Evolutionary conservation across 2,113 vertebrate species (phyloP).

Genomic region (Martes martes): DNA sequence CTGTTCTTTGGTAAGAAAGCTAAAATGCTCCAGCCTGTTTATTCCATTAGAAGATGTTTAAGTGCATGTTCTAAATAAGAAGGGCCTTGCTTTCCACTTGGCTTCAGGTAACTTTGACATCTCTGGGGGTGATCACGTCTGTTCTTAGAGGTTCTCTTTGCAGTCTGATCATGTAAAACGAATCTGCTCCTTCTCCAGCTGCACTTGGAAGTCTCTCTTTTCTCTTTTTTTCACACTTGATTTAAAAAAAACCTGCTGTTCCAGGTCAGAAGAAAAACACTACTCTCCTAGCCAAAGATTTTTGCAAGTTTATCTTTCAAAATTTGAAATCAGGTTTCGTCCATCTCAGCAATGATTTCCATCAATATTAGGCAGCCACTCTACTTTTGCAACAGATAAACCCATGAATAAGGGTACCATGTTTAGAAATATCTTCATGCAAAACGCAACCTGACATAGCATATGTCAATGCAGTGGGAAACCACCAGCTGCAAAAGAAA

Average conservation of each 20-base stretch:
- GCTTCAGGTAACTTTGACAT: not conserved
- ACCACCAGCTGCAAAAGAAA: not conserved
- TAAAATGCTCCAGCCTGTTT: constrained; percentile 42
- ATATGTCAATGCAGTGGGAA: not conserved
- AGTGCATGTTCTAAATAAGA: constrained; percentile 21
- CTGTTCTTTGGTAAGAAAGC: constrained; percentile 45
- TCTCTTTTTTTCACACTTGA: constrained; percentile 30
- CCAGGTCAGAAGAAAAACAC: not conserved
- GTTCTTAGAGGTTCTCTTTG: not conserved
- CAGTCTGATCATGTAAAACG: constrained; percentile 23
- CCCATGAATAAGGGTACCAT: not conserved
- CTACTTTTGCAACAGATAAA: not conserved
- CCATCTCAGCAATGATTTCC: not conserved
- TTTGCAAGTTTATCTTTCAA: constrained; percentile 1
- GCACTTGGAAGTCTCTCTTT: not conserved
- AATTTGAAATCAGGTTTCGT: constrained; percentile 7
- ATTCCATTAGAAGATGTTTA: constrained; percentile 18
- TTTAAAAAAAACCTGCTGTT: constrained; percentile 33
- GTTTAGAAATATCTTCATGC: constrained; percentile 23
- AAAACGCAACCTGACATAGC: not conserved
- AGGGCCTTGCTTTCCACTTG: not conserved
- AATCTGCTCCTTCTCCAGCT: constrained; percentile 53
- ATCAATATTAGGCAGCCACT: not conserved
- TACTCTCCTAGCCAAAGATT: not conserved
- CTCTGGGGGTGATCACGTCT: constrained; percentile 35